Percentiles rank a stretch among this genome's conserved stretches.
These are phyloP conservation scores for Oryzias celebensis DNA, from an alignment of 2,113 vertebrate species.

Conservation along the genomic window DNA sequence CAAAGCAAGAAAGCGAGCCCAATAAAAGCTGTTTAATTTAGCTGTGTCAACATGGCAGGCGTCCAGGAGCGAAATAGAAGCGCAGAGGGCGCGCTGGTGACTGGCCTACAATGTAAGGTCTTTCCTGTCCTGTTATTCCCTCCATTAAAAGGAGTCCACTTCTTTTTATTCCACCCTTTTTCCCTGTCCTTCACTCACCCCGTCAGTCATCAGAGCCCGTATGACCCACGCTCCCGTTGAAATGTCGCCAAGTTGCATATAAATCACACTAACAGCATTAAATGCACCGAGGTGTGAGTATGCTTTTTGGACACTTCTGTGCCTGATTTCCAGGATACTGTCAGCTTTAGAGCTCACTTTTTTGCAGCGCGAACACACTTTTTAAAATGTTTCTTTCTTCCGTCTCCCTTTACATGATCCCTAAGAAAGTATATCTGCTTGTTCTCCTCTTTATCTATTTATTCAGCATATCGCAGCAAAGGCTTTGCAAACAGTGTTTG, in stretches of 20 bases:
- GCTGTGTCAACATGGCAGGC: conserved; percentile 71
- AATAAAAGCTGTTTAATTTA: conserved; percentile 77
- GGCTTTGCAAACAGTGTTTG: conserved; percentile 64
- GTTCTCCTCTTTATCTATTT: conserved; percentile 61
- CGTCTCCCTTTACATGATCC: conserved; percentile 40
- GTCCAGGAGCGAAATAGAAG: conserved; percentile 35
- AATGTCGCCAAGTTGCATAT: conserved; percentile 47
- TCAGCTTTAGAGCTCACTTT: conserved; percentile 11
- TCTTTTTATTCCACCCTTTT: conserved; percentile 18
- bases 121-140: conserved; percentile 34
- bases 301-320: not conserved
- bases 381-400: conserved; percentile 9
- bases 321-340: conserved; percentile 24
- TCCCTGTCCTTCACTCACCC: not conserved
- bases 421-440: conserved; percentile 37
- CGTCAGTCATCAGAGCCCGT: conserved; percentile 19
- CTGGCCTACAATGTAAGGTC: conserved; percentile 42
- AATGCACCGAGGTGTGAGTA: conserved; percentile 23
- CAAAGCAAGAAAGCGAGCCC: conserved; percentile 56
- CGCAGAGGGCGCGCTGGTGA: conserved; percentile 33
- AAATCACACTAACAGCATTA: conserved; percentile 50
- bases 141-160: conserved; percentile 9
- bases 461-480: conserved; percentile 57
- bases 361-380: conserved; percentile 12
- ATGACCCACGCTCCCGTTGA: conserved; percentile 39